Percentiles rank a stretch among this genome's conserved stretches.
Conservation (phyloP, 2,888 invertebrate species). For the Drosophila suboccidentalis region DNA sequence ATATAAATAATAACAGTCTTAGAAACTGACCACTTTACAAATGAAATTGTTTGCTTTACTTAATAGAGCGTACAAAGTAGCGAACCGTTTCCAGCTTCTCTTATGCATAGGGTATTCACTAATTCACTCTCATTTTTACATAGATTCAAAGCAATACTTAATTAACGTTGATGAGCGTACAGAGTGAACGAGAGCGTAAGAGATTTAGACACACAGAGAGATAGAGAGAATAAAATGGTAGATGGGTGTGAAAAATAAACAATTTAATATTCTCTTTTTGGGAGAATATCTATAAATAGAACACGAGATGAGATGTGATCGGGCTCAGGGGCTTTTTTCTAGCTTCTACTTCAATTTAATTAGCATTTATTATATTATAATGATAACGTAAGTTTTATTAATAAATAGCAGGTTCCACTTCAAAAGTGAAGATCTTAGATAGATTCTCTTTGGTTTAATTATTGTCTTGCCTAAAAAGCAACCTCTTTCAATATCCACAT, state of each 20-base stretch:
- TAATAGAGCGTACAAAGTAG: not conserved
- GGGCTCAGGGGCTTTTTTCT: not conserved
- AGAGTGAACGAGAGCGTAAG: not conserved
- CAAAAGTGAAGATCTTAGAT: not conserved
- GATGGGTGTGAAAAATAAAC: not conserved
- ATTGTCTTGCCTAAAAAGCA: not conserved
- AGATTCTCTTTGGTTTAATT: not conserved
- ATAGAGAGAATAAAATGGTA: not conserved
- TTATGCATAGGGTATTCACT: not conserved
- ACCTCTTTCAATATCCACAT: too few species aligned
- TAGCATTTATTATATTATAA: too few species aligned
- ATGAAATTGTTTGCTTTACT: not conserved
- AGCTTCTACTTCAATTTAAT: too few species aligned
- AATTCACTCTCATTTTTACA: not conserved
- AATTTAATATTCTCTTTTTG: not conserved
- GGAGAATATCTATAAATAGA: constrained; percentile 1
- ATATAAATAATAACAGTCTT: not conserved
- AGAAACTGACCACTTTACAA: not conserved
- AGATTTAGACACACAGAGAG: not conserved
- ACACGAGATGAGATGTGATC: not conserved
- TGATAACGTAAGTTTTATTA: too few species aligned
- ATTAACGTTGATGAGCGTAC: not conserved
- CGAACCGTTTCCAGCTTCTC: not conserved
- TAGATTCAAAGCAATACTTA: constrained; percentile 5
- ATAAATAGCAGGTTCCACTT: not conserved